Percentiles rank a stretch among this genome's conserved stretches.
Evolutionary conservation across 2,113 vertebrate species (phyloP).

Genomic region (Oceanodroma tethys): DNA sequence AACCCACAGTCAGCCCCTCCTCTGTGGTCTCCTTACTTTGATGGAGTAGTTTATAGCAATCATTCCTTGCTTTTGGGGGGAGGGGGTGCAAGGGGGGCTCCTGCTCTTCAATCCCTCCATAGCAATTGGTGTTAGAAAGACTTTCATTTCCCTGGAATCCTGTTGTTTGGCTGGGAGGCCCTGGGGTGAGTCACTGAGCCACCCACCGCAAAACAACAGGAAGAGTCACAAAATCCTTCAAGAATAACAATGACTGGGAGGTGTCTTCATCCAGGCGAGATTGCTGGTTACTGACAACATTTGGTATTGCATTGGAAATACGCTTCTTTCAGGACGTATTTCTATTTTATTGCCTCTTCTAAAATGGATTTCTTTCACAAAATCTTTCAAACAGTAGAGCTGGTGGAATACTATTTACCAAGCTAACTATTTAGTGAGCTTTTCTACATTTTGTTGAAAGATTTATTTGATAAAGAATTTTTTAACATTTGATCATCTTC

Average conservation of each 20-base stretch:
- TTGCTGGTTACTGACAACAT: neutral
- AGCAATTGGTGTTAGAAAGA: neutral
- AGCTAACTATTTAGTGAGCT: neutral
- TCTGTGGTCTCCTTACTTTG: neutral
- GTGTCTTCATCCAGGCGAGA: neutral
- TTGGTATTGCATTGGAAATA: neutral
- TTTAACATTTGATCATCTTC: neutral
- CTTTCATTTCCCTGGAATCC: neutral
- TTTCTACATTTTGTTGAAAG: neutral
- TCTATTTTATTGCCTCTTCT: neutral
- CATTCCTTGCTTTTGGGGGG: neutral
- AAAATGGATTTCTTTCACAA: neutral
- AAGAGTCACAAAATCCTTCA: constrained; percentile 42
- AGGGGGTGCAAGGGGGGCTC: neutral
- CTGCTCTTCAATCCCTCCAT: neutral
- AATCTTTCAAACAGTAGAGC: neutral
- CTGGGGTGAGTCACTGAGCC: neutral
- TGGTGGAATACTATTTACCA: neutral
- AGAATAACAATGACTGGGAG: neutral
- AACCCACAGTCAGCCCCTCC: neutral
- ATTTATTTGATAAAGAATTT: neutral
- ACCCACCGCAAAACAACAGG: neutral
- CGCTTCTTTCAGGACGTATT: neutral
- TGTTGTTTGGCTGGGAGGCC: neutral
- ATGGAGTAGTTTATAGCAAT: neutral